Percentiles rank a stretch among this genome's conserved stretches.
Evolutionary conservation across 2,888 invertebrate species (phyloP).

Genomic region (Eilema sororculum): DNA sequence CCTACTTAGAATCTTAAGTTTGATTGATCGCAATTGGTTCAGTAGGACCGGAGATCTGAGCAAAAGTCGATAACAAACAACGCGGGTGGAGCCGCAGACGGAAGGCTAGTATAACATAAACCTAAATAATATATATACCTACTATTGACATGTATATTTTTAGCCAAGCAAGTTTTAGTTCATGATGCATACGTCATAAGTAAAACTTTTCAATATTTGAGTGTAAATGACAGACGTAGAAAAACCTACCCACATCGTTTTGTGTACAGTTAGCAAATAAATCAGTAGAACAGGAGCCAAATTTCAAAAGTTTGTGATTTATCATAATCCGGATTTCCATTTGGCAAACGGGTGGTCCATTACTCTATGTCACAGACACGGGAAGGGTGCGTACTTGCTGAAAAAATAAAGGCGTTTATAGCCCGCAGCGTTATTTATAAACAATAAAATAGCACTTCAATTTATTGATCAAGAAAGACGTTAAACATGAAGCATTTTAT

Average conservation of each 20-base stretch:
- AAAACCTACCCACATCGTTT: constrained; percentile 70
- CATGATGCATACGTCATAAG: constrained; percentile 21
- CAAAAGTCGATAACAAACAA: too few species aligned
- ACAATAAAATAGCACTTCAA: constrained; percentile 40
- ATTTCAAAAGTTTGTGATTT: constrained; percentile 86
- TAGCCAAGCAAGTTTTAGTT: too few species aligned
- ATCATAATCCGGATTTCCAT: constrained; percentile 85
- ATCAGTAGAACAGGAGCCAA: constrained; percentile 79
- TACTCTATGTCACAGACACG: constrained; percentile 84
- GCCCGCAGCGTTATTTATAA: constrained; percentile 39
- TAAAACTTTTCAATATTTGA: constrained; percentile 45
- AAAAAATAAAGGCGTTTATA: constrained; percentile 65
- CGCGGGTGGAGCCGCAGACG: too few species aligned
- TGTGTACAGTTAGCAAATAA: constrained; percentile 78
- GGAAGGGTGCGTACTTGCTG: constrained; percentile 79
- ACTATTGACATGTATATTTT: not conserved
- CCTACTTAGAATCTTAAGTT: too few species aligned
- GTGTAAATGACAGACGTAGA: constrained; percentile 50
- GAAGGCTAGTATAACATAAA: too few species aligned
- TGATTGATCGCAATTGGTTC: too few species aligned
- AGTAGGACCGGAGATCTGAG: too few species aligned
- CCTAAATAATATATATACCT: too few species aligned
- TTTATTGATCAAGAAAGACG: constrained; percentile 32
- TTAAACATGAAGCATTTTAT: constrained; percentile 4
- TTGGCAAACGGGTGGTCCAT: constrained; percentile 82